These are phyloP conservation scores for Neosilurus mollespiculum DNA, from an alignment of 2,797 vertebrate species.

Conservation along the genomic window DNA sequence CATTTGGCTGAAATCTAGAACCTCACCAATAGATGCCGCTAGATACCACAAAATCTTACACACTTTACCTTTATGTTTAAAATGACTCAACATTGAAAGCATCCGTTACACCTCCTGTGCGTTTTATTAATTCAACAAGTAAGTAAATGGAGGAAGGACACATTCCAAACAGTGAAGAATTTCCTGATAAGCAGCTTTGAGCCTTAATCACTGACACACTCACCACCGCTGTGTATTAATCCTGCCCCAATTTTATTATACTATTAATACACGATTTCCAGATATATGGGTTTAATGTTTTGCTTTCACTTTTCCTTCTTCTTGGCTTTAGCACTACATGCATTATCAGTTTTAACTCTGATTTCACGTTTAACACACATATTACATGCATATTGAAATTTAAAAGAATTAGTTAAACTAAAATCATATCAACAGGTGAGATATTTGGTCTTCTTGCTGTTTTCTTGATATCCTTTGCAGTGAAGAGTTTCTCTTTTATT, in stretches of 20 bases:
- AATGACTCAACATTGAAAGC: background rate
- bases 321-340: too few relatives aligned
- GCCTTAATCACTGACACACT: background rate
- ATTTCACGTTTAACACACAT: background rate
- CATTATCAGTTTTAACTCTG: background rate
- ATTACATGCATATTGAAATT: background rate
- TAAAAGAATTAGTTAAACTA: background rate
- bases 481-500: background rate
- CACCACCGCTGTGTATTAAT: background rate
- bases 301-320: background rate
- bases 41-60: too few relatives aligned
- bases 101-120: background rate
- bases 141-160: too few relatives aligned
- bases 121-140: background rate
- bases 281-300: background rate
- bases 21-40: too few relatives aligned
- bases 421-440: background rate
- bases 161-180: background rate
- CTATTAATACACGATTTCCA: background rate
- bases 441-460: background rate
- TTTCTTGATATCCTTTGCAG: background rate
- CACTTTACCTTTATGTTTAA: too few relatives aligned
- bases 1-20: too few relatives aligned
- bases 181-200: background rate
- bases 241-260: background rate